phyloP scores from a whole-genome alignment of 1,140 invertebrate genomes.

The Ceratina japonica region DNA sequence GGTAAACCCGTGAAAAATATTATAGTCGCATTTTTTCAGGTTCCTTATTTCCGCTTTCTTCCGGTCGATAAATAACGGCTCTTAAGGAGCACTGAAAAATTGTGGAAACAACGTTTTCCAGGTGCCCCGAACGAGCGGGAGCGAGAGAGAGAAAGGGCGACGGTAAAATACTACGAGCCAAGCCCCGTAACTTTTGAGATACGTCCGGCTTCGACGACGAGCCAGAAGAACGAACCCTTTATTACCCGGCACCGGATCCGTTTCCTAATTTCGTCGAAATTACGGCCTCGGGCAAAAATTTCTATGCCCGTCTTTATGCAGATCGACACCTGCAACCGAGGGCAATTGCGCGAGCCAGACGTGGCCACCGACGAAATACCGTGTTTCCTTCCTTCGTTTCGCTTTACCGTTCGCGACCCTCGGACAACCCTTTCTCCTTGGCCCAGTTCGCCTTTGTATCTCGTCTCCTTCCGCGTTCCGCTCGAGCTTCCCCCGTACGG shows the following conservation, averaged over 20 bases:
- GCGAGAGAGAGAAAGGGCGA: too few relatives aligned
- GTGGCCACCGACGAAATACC: neutral
- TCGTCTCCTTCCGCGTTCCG: constrained; percentile 48
- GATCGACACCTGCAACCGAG: neutral
- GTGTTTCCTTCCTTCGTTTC: constrained; percentile 30
- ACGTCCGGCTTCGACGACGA: too few relatives aligned
- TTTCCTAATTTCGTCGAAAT: neutral
- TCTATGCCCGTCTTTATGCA: neutral
- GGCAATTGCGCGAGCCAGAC: neutral
- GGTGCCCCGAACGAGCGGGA: neutral
- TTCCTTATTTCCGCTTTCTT: constrained; percentile 13
- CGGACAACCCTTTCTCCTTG: neutral
- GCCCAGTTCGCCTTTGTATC: neutral
- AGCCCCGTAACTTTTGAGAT: too few relatives aligned
- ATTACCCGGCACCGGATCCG: too few relatives aligned
- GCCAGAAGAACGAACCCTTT: neutral
- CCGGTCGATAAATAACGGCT: constrained; percentile 29
- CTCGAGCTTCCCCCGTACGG: constrained; percentile 65
- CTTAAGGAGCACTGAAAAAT: constrained; percentile 10
- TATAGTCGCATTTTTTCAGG: neutral
- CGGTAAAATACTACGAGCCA: too few relatives aligned
- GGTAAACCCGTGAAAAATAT: constrained; percentile 17
- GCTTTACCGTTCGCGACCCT: neutral
- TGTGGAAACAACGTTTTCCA: neutral
- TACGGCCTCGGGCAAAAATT: neutral